phyloP scores from a whole-genome alignment of 1,140 invertebrate genomes.

The Leptinotarsa undecemlineata region DNA sequence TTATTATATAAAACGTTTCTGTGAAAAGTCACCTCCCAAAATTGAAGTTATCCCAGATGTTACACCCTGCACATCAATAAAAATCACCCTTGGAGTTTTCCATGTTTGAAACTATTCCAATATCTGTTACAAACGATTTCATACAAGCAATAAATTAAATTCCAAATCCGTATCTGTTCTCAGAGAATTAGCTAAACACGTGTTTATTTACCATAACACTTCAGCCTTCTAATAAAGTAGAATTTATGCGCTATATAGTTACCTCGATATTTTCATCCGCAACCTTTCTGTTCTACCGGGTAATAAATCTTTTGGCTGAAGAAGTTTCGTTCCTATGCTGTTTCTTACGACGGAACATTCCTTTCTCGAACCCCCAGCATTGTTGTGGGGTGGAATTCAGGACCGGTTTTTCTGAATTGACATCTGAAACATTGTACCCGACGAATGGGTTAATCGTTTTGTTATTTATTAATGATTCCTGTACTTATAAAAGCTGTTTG shows the following conservation, averaged over 20 bases:
- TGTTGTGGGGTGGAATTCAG: background rate
- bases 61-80: too few species aligned
- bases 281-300: constrained; percentile 46
- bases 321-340: constrained; percentile 32
- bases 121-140: background rate
- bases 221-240: constrained; percentile 46
- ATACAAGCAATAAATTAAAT: background rate
- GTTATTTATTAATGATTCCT: too few species aligned
- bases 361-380: constrained; percentile 9
- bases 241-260: constrained; percentile 49
- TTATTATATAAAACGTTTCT: too few species aligned
- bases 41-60: too few species aligned
- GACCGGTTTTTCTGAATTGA: background rate
- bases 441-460: too few species aligned
- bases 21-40: too few species aligned
- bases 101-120: too few species aligned
- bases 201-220: constrained; percentile 37
- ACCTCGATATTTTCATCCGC: constrained; percentile 50
- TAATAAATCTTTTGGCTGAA: constrained; percentile 48
- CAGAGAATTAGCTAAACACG: constrained; percentile 28
- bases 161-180: background rate
- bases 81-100: too few species aligned
- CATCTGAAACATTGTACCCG: background rate
- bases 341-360: constrained; percentile 14
- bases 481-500: too few species aligned